Evolutionary conservation across 2,888 invertebrate species (phyloP).

Genomic region (Abrostola triplasia): DNA sequence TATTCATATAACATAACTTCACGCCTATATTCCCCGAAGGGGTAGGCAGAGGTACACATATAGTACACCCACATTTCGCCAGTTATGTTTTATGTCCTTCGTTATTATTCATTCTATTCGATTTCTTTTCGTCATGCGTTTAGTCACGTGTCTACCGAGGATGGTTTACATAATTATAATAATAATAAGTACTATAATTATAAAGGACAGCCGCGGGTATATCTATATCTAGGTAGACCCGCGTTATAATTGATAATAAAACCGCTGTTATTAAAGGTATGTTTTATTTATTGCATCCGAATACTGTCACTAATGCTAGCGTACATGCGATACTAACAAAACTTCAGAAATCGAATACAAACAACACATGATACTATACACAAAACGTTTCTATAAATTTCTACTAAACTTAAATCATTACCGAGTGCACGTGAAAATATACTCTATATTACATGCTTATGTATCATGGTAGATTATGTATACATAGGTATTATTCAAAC

Average conservation of each 20-base stretch:
- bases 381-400: conserved; percentile 75
- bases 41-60: too few relatives aligned
- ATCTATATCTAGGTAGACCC: conserved; percentile 18
- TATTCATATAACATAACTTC: too few relatives aligned
- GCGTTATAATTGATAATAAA: conserved; percentile 49
- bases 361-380: conserved; percentile 75
- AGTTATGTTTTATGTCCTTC: too few relatives aligned
- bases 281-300: conserved; percentile 85
- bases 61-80: too few relatives aligned
- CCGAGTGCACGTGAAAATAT: conserved; percentile 49
- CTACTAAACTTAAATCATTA: conserved; percentile 69
- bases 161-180: too few relatives aligned
- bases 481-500: neutral
- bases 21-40: too few relatives aligned
- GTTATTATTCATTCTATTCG: too few relatives aligned
- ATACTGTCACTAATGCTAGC: conserved; percentile 84
- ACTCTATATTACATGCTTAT: conserved; percentile 1
- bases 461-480: neutral
- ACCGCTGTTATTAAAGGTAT: conserved; percentile 64
- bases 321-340: conserved; percentile 79
- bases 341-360: conserved; percentile 67
- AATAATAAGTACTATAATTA: too few relatives aligned
- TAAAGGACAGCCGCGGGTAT: neutral
- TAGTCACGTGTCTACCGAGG: too few relatives aligned
- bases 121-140: too few relatives aligned